These are phyloP conservation scores for Emmelina monodactyla DNA, from an alignment of 2,888 invertebrate genomes.

Conservation along the genomic window DNA sequence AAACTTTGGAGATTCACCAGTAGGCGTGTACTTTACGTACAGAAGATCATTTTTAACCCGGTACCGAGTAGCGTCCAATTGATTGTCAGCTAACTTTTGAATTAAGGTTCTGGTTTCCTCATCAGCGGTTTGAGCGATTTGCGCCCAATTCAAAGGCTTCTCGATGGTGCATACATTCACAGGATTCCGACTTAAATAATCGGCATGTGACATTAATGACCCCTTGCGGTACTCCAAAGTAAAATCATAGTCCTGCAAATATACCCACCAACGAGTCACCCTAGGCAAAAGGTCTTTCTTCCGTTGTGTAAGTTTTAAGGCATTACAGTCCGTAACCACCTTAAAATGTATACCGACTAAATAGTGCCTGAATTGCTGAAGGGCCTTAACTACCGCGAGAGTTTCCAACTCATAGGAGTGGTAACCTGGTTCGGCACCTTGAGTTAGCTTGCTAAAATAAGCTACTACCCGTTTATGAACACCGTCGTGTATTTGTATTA, in stretches of 20 bases:
- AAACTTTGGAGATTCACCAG: conserved; percentile 4
- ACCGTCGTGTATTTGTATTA: too few species aligned
- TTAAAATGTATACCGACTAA: conserved; percentile 2
- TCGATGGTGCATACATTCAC: background rate
- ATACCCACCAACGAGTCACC: conserved; percentile 2
- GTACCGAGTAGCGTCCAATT: conserved; percentile 6
- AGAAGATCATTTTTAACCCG: conserved; percentile 5
- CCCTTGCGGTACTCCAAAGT: background rate
- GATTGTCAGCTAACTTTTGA: background rate
- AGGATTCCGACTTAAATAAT: background rate
- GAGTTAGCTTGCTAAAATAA: too few species aligned
- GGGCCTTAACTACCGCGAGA: too few species aligned
- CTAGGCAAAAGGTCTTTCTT: conserved; percentile 4
- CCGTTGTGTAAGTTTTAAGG: background rate
- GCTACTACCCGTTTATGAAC: too few species aligned
- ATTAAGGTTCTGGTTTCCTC: background rate
- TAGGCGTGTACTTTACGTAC: conserved; percentile 3
- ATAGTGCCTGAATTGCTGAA: conserved; percentile 2
- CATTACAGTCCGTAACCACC: conserved; percentile 4
- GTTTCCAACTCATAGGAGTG: too few species aligned
- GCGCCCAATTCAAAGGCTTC: background rate
- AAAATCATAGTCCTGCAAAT: background rate
- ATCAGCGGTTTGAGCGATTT: background rate
- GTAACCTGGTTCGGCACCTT: too few species aligned
- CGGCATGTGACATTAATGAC: background rate